Evolutionary conservation across 2,888 invertebrate genomes (phyloP).

Genomic region (Orchesella flavescens): DNA sequence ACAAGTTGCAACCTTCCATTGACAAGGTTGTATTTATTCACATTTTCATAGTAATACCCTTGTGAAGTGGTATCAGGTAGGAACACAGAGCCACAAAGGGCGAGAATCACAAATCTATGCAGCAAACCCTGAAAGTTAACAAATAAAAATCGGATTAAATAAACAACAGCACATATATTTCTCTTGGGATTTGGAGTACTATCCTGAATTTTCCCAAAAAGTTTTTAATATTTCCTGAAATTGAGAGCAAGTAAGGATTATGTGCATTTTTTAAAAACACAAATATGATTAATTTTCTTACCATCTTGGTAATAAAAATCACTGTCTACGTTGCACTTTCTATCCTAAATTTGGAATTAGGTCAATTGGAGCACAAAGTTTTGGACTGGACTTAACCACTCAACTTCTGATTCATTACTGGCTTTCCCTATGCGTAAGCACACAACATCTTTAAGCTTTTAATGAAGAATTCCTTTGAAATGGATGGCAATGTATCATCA

Average conservation of each 20-base stretch:
- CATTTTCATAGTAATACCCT: constrained; percentile 15
- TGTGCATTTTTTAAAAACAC: too few relatives aligned
- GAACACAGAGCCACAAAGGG: constrained; percentile 19
- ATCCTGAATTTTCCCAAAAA: too few relatives aligned
- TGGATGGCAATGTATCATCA: too few relatives aligned
- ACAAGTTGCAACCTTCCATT: constrained; percentile 44
- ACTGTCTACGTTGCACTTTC: not conserved
- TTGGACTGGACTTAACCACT: constrained; percentile 7
- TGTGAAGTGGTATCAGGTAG: constrained; percentile 9
- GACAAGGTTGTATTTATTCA: constrained; percentile 41
- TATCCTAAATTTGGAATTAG: not conserved
- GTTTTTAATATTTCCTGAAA: too few relatives aligned
- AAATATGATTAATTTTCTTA: constrained; percentile 10
- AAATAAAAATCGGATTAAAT: not conserved
- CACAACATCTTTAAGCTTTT: not conserved
- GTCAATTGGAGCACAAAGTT: not conserved
- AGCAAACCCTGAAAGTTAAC: constrained; percentile 13
- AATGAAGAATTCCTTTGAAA: not conserved
- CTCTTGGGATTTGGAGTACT: too few relatives aligned
- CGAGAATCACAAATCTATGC: constrained; percentile 2
- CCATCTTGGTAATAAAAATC: constrained; percentile 9
- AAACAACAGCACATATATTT: too few relatives aligned
- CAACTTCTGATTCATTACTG: constrained; percentile 28
- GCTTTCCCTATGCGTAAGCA: not conserved
- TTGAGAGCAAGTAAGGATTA: too few relatives aligned